Evolutionary conservation across 2,888 invertebrate genomes (phyloP).

Genomic region (Agrypnus murinus): DNA sequence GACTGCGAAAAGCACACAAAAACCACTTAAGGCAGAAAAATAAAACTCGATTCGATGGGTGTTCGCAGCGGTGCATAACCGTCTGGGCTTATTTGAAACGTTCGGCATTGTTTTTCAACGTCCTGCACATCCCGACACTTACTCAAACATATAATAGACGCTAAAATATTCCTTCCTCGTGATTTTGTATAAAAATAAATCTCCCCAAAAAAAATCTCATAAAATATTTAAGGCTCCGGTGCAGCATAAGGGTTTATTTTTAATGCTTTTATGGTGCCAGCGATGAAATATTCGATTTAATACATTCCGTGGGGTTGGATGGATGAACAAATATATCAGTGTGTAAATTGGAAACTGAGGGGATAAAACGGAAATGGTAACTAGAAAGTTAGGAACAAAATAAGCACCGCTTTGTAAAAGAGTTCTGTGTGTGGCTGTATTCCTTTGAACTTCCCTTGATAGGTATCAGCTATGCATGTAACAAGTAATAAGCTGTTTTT

Average conservation of each 20-base stretch:
- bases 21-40: conserved; percentile 56
- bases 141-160: conserved; percentile 16
- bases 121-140: conserved; percentile 22
- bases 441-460: conserved; percentile 58
- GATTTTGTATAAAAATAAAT: conserved; percentile 2
- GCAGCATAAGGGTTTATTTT: conserved; percentile 11
- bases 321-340: conserved; percentile 55
- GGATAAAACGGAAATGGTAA: conserved; percentile 56
- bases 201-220: neutral
- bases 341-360: conserved; percentile 56
- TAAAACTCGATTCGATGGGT: conserved; percentile 44
- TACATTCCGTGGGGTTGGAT: conserved; percentile 28
- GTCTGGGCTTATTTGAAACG: conserved; percentile 44
- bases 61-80: conserved; percentile 50
- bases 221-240: conserved; percentile 9
- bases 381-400: conserved; percentile 51
- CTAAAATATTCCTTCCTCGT: neutral
- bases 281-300: conserved; percentile 35
- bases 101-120: conserved; percentile 30
- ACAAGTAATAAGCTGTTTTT: conserved; percentile 60
- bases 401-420: conserved; percentile 47
- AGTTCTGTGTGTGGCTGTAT: conserved; percentile 34
- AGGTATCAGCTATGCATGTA: conserved; percentile 61
- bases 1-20: conserved; percentile 58
- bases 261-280: conserved; percentile 19